Percentiles rank a stretch among this genome's conserved stretches.
Conservation (phyloP, 2,113 vertebrate species). For the Pandion haliaetus region DNA sequence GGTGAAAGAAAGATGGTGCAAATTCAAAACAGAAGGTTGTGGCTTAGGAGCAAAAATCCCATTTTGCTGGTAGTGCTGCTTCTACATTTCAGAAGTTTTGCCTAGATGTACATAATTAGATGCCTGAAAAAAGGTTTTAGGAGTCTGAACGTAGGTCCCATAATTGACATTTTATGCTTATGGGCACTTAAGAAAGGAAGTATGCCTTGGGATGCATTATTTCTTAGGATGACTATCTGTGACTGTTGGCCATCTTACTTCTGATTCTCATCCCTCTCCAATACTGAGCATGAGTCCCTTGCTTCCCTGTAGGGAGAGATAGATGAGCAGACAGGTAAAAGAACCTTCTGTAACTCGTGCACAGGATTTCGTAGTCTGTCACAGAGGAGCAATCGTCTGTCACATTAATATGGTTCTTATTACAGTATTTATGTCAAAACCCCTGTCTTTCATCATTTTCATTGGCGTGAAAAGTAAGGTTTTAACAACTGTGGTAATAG, state of each 20-base stretch:
- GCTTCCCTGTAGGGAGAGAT: neutral
- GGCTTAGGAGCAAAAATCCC: neutral
- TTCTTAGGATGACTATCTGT: neutral
- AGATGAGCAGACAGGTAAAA: slow-evolving; percentile 30
- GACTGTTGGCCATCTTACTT: neutral
- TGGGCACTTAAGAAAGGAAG: neutral
- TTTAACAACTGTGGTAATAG: slow-evolving; percentile 63
- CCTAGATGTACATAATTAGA: neutral
- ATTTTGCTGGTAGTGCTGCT: neutral
- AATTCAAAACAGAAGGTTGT: neutral
- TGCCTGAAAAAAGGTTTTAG: neutral
- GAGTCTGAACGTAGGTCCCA: neutral
- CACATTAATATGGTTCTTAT: slow-evolving; percentile 61
- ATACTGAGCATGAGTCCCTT: neutral
- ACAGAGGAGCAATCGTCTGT: slow-evolving; percentile 59
- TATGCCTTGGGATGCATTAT: neutral
- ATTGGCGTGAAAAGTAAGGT: slow-evolving; percentile 62
- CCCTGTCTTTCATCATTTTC: slow-evolving; percentile 60
- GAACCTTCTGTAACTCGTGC: slow-evolving; percentile 32
- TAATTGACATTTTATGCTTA: neutral
- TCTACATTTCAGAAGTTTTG: neutral
- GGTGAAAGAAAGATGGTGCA: neutral
- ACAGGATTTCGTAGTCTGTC: slow-evolving; percentile 58
- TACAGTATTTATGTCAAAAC: slow-evolving; percentile 59
- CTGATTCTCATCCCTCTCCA: neutral